Evolutionary conservation across 2,797 vertebrate species (phyloP).

Genomic region (Rhinoraja longicauda): DNA sequence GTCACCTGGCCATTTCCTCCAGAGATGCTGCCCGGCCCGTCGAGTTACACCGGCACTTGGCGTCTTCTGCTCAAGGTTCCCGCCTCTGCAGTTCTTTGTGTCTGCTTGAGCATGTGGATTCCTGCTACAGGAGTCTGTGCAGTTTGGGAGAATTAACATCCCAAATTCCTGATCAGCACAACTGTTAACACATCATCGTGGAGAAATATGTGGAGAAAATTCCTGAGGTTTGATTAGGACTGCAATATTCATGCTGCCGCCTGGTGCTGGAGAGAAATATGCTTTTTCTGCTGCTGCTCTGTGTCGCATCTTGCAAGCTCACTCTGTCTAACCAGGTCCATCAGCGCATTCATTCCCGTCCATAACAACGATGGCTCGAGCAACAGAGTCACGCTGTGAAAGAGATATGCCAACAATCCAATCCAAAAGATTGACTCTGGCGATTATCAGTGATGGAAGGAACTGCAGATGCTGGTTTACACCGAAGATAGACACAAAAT

Average conservation of each 20-base stretch:
- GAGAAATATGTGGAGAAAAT: neutral
- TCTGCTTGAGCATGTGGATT: neutral
- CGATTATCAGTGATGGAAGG: neutral
- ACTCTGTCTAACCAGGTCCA: slow-evolving; percentile 15
- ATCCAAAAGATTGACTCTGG: neutral
- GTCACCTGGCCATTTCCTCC: no score
- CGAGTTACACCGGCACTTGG: no score
- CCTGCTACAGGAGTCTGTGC: neutral
- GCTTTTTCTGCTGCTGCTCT: slow-evolving; percentile 6
- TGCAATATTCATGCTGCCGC: neutral
- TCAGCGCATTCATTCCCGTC: slow-evolving; percentile 10
- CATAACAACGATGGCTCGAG: neutral
- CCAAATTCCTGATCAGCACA: no score
- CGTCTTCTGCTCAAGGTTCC: no score
- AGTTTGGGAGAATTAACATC: neutral
- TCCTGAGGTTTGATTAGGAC: slow-evolving; percentile 6
- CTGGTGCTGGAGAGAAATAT: neutral
- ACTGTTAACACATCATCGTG: neutral
- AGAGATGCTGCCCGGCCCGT: no score
- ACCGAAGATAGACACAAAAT: no score
- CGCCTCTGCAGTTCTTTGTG: no score
- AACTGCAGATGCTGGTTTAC: no score
- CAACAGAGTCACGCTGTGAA: neutral
- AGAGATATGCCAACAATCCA: neutral
- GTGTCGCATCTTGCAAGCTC: neutral